Evolutionary conservation across 35 echinoderm and acorn worm genomes (phyloP), one percentile per base, ranked within the genome.

Genomic region (Chiridota heheva): DNA sequence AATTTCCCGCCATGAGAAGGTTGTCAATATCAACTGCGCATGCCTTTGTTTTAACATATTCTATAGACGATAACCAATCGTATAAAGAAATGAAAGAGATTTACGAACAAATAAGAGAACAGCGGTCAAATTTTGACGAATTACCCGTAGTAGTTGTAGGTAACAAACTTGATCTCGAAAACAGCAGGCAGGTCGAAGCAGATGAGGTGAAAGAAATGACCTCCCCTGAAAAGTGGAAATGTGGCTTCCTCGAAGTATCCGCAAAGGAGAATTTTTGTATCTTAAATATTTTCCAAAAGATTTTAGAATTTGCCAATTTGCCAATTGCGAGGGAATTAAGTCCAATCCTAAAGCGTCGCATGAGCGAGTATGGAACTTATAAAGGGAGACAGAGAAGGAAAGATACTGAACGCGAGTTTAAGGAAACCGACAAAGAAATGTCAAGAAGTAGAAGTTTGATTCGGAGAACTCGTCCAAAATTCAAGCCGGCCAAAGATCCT

Each of bases 1-100:
- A 91, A 30, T 98, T 98, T 55, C 95, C 95, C 0, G 95, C 95
- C 13, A 98, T 98, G 95, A 80, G 95, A 81, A 61, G 95, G 25
- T 56, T 98, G 34, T 98, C 95, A 6, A 98, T 98, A 45, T 98
- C 95, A 6, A 98, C 95, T 51, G 95, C 89, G 2, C 89, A 98
- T 80, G 95, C 95, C 2, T 98, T 98, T 58, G 17, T 98, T 2
- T 71, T 98, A 33, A 89, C 86, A 0, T 98, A 98, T 45, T 88
- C 88, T 18, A 91, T 98, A n/a, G 86, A 91, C 28, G 89, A 92
- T 59, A 61, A 78, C 18, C 56, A 77, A n/a, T 98, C 95, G 15
- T 91, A 91, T 68, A 81, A 92, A 17, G 90, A 84, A 17, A 84
- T 98, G 27, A 77, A 88, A 69, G 80, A 91, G 40, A 98, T 91